phyloP scores from a whole-genome alignment of 1,140 invertebrate species.

The Diachasma alloeum region DNA sequence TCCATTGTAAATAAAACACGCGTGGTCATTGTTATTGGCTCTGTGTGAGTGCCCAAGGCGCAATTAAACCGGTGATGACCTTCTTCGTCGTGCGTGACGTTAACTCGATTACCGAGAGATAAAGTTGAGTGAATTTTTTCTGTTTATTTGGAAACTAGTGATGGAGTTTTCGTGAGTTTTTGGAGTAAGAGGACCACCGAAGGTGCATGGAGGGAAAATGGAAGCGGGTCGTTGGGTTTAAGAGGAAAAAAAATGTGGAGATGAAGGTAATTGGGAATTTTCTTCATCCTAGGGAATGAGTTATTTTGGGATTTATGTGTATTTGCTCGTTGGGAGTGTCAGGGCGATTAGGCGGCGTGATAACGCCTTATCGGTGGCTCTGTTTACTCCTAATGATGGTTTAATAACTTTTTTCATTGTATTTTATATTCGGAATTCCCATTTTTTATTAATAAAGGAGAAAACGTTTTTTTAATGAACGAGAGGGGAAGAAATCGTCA shows the following conservation, averaged over 20 bases:
- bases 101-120: not conserved
- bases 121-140: not conserved
- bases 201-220: not conserved
- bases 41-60: not conserved
- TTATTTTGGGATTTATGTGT: not conserved
- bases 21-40: not conserved
- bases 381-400: not conserved
- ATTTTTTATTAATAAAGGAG: no score
- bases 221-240: not conserved
- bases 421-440: not conserved
- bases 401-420: not conserved
- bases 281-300: not conserved
- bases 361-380: not conserved
- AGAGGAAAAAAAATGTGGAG: not conserved
- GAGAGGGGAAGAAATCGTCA: no score
- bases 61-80: not conserved
- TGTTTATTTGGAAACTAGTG: no score
- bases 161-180: not conserved
- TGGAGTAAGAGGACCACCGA: not conserved
- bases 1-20: not conserved
- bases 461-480: no score
- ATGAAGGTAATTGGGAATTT: not conserved
- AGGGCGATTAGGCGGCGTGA: not conserved
- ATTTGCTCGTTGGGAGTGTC: not conserved
- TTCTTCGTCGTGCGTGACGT: not conserved